Conservation (phyloP, 2,797 vertebrate species). For the Etheostoma nigrum region DNA sequence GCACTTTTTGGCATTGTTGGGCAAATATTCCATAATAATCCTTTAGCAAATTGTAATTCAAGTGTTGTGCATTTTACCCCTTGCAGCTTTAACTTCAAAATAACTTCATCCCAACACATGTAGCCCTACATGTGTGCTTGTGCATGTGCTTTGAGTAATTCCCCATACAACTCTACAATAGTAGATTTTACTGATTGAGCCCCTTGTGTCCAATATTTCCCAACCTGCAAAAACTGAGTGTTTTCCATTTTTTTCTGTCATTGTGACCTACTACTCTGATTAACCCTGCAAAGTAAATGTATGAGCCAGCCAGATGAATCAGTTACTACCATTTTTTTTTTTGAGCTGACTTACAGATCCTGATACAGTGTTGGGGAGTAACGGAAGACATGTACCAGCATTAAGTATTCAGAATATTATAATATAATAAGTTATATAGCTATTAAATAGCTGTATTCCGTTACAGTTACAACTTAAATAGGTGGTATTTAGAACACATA, state of each 20-base stretch:
- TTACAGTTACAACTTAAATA: too few relatives aligned
- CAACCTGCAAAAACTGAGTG: not conserved
- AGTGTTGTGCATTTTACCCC: too few relatives aligned
- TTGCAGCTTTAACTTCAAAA: too few relatives aligned
- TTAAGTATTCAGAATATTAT: too few relatives aligned
- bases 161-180: not conserved
- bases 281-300: not conserved
- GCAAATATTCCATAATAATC: too few relatives aligned
- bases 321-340: not conserved
- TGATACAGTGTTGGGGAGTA: not conserved
- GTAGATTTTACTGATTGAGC: not conserved
- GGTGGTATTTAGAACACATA: too few relatives aligned
- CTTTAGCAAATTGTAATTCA: too few relatives aligned
- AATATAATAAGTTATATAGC: too few relatives aligned
- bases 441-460: too few relatives aligned
- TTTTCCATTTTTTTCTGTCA: not conserved
- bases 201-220: not conserved
- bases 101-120: not conserved
- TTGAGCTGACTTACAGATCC: not conserved
- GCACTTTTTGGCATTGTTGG: too few relatives aligned
- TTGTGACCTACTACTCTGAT: not conserved
- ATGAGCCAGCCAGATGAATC: not conserved
- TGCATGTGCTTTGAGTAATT: not conserved
- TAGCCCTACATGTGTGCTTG: not conserved
- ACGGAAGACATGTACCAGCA: too few relatives aligned